Conservation (phyloP, 2,797 vertebrate genomes). For the Coregonus suidteri region DNA sequence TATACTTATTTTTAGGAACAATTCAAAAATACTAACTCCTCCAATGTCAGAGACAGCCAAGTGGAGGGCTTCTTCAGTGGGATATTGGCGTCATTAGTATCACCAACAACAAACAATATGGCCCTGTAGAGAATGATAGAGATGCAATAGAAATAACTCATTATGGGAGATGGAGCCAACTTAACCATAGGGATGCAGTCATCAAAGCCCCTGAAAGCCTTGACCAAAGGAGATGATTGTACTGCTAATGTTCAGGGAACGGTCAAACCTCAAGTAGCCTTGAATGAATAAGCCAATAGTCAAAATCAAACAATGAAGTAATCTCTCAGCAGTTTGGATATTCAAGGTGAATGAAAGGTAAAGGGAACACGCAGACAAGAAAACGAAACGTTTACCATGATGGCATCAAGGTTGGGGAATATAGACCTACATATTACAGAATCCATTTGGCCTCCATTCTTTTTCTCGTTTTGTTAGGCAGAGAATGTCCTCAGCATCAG, state of each 20-base stretch:
- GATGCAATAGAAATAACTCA: not conserved
- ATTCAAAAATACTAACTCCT: not conserved
- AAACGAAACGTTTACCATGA: not conserved
- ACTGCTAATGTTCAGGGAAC: not conserved
- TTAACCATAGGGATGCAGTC: not conserved
- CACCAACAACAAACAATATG: not conserved
- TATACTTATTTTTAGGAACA: not conserved
- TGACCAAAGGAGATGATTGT: not conserved
- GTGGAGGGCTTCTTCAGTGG: not conserved
- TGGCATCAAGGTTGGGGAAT: not conserved
- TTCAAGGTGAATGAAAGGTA: not conserved
- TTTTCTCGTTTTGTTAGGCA: not conserved
- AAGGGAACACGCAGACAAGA: not conserved
- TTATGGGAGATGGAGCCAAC: not conserved
- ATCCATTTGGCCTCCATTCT: not conserved
- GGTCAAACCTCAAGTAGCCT: not conserved
- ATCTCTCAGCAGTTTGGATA: not conserved
- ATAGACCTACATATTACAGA: not conserved
- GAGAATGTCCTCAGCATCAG: constrained; percentile 23
- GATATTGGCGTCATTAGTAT: not conserved
- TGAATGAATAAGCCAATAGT: not conserved
- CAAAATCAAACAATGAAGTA: not conserved
- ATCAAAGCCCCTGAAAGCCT: not conserved
- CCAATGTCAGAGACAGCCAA: not conserved
- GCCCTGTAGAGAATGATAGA: not conserved